Evolutionary conservation across 2,888 invertebrate species (phyloP), one percentile per base, ranked within the genome.

Genomic region (Pollenia labialis): DNA sequence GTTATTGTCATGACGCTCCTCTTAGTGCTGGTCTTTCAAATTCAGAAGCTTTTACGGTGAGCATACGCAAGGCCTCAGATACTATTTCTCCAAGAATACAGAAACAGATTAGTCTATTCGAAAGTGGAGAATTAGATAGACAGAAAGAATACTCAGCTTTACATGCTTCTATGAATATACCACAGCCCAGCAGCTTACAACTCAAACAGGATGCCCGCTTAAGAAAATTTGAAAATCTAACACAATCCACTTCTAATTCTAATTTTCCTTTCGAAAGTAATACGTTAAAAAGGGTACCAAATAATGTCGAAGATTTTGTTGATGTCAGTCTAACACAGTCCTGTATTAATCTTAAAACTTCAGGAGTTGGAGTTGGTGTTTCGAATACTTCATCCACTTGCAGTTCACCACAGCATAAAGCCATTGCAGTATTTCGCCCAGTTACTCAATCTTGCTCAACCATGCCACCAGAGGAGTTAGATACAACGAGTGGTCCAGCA

Each of bases 71-170:
- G 68, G 88, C 90, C 16, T 90, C 92, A 7, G 93, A 92, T 82
- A 89, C 92, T 0, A 90, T 92, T 16, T 92, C 92, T 46, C 91
- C 92, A 8, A 90, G 90, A 23, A 92, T 93, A 60, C 92, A 92
- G 74, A 92, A 93, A 80, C 93, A 93, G 82, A 92, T 93, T 3
- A 93, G 92, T 81, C 89, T 93, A 23, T 93, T 93, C 74, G 92
- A 92, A 79, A 88, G 90, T 56, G 89, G 89, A n/a, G 88, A 89
- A 74, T 86, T 89, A 58, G 91, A 91, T 44, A 89, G 90, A 44
- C 88, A 84, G 64, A 89, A 74, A 72, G 87, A 85, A 46, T 71
- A 75, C 62, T 74, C 87, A 2, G 83, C 81, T 52, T 60, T 91
- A 60, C 92, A 91, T 81, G 91, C 91, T 7, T 91, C 91, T 0